Percentiles rank a stretch among this genome's conserved stretches.
phyloP scores from a whole-genome alignment of 1,140 invertebrate genomes.

The Chelonus insularis region DNA sequence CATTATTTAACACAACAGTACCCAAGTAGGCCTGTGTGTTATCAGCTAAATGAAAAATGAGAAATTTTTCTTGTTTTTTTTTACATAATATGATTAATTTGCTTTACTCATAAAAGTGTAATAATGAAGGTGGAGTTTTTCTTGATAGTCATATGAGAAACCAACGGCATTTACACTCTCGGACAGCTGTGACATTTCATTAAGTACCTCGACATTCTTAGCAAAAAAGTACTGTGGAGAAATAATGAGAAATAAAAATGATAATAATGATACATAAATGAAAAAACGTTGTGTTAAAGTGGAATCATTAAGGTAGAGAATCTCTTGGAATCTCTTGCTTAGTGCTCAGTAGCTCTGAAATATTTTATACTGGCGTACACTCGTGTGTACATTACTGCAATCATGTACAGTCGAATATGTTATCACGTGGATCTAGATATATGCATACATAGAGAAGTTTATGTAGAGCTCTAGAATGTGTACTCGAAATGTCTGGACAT shows the following conservation, averaged over 20 bases:
- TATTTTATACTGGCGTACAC: slow-evolving; percentile 16
- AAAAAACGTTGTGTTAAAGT: slow-evolving; percentile 41
- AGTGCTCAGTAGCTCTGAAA: slow-evolving; percentile 38
- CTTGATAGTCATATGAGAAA: not conserved
- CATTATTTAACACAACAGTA: too few species aligned
- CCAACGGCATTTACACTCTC: not conserved
- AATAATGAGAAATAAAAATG: not conserved
- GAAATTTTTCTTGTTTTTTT: too few species aligned
- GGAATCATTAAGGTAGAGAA: slow-evolving; percentile 51
- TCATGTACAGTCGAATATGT: slow-evolving; percentile 15
- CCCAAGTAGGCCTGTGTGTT: too few species aligned
- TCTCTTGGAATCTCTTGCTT: slow-evolving; percentile 47
- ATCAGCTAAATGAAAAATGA: too few species aligned
- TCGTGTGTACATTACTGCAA: not conserved
- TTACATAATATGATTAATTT: too few species aligned
- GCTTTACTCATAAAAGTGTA: too few species aligned
- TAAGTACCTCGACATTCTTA: slow-evolving; percentile 41
- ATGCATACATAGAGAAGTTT: slow-evolving; percentile 6
- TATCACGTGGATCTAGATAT: slow-evolving; percentile 24
- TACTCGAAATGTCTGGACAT: slow-evolving; percentile 47
- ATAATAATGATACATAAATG: not conserved
- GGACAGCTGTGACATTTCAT: slow-evolving; percentile 60
- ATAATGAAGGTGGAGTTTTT: too few species aligned
- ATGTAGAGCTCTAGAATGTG: slow-evolving; percentile 18
- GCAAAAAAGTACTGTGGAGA: not conserved